A percentile compares a stretch with the other conserved stretches of the same genome.
Conservation (phyloP, 1,140 invertebrate genomes). For the Aphelinus atriplicis region DNA sequence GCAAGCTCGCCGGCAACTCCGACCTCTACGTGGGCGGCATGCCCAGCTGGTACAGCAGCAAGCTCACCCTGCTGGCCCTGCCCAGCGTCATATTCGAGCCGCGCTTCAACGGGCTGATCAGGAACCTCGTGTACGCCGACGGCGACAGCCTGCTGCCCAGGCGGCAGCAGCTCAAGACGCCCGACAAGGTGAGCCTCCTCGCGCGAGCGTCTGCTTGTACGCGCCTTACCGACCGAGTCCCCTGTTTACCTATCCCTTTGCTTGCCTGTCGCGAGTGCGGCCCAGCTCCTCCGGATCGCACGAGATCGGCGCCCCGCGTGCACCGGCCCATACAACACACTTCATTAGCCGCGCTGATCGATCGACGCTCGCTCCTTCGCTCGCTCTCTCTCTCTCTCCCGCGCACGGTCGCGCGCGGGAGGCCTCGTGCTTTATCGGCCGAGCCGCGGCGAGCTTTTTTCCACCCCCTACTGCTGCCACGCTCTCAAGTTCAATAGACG, state of each 20-base stretch:
- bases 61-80: slow-evolving; percentile 81
- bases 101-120: slow-evolving; percentile 82
- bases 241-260: not conserved
- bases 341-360: too few species aligned
- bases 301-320: too few species aligned
- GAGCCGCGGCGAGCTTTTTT: not conserved
- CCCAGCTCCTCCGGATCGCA: too few species aligned
- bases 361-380: too few species aligned
- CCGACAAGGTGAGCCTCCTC: slow-evolving; percentile 73
- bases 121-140: slow-evolving; percentile 88
- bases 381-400: too few species aligned
- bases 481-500: too few species aligned
- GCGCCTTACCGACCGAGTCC: not conserved
- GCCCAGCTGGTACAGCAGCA: slow-evolving; percentile 87
- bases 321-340: too few species aligned
- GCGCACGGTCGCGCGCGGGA: too few species aligned
- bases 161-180: slow-evolving; percentile 75
- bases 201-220: not conserved
- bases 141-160: slow-evolving; percentile 74
- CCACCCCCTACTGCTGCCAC: not conserved
- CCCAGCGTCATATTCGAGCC: slow-evolving; percentile 93
- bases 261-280: too few species aligned
- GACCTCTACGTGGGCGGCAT: slow-evolving; percentile 93
- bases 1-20: slow-evolving; percentile 84
- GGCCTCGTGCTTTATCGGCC: slow-evolving; percentile 1